A percentile compares a stretch with the other conserved stretches of the same genome.
phyloP scores from a whole-genome alignment of 64 coral and sea anemone genomes.

The Anthopleura sola region DNA sequence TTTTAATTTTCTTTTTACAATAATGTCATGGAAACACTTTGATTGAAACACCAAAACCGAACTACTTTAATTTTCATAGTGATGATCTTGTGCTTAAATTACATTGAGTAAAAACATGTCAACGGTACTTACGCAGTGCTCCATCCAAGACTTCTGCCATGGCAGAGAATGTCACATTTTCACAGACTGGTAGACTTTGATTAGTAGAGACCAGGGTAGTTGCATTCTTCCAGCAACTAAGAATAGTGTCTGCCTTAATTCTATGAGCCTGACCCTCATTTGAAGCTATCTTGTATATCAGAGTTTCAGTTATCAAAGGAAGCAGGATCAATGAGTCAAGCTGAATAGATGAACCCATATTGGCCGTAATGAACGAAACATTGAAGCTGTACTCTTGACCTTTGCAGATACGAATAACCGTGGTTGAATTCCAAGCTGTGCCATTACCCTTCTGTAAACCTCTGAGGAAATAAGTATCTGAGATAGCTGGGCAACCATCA shows the following conservation, averaged over 20 bases:
- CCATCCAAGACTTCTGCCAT: constrained; percentile 88
- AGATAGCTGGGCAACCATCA: constrained; percentile 18
- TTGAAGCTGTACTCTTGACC: constrained; percentile 62
- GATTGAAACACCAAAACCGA: too few relatives aligned
- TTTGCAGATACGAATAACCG: constrained; percentile 23
- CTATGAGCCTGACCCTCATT: constrained; percentile 27
- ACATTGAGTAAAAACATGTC: neutral
- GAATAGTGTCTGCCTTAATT: constrained; percentile 26
- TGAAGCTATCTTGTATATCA: constrained; percentile 41
- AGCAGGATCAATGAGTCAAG: constrained; percentile 78
- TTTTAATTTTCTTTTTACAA: too few relatives aligned
- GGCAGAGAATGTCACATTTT: constrained; percentile 84
- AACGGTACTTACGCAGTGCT: constrained; percentile 75
- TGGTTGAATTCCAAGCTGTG: constrained; percentile 47
- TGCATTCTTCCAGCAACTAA: constrained; percentile 47
- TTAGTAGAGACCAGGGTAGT: constrained; percentile 34
- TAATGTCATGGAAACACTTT: too few relatives aligned
- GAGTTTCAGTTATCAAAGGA: constrained; percentile 47
- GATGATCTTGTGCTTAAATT: too few relatives aligned
- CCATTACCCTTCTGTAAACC: constrained; percentile 39
- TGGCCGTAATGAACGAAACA: constrained; percentile 41
- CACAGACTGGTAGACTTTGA: constrained; percentile 46
- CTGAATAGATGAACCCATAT: constrained; percentile 42
- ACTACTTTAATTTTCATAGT: too few relatives aligned
- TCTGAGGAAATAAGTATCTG: neutral